phyloP scores from a whole-genome alignment of 2,797 vertebrate species.

The Spinus olivaceus region DNA sequence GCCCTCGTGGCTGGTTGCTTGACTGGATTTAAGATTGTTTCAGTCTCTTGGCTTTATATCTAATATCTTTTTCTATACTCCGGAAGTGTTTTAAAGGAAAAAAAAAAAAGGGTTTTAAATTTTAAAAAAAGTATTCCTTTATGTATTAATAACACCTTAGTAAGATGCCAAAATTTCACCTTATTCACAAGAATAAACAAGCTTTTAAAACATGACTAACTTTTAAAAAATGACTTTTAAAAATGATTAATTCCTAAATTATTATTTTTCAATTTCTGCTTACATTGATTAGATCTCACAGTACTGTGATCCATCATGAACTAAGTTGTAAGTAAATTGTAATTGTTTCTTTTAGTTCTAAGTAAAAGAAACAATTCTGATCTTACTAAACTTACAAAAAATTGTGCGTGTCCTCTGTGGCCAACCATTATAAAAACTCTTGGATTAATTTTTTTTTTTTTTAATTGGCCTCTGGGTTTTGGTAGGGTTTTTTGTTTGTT shows the following conservation, averaged over 20 bases:
- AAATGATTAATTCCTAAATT: not conserved
- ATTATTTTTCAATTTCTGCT: not conserved
- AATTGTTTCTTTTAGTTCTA: not conserved
- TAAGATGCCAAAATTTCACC: not conserved
- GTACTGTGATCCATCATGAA: not conserved
- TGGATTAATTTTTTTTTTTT: not conserved
- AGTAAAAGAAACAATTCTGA: not conserved
- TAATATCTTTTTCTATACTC: not conserved
- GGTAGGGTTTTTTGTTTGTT: not conserved
- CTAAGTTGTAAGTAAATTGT: not conserved
- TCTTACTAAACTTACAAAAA: not conserved
- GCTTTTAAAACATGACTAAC: not conserved
- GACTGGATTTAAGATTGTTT: not conserved
- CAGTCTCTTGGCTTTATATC: not conserved
- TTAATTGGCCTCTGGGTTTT: not conserved
- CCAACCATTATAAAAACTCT: not conserved
- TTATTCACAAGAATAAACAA: not conserved
- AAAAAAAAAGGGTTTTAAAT: not conserved
- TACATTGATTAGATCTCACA: not conserved
- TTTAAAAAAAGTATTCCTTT: not conserved
- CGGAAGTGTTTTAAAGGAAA: not conserved
- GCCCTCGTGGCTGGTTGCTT: not conserved
- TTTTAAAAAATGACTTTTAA: fast-evolving
- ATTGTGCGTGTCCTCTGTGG: fast-evolving
- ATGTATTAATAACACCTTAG: not conserved